Evolutionary conservation across 2,797 vertebrate genomes (phyloP).

Genomic region (Allobates femoralis): DNA sequence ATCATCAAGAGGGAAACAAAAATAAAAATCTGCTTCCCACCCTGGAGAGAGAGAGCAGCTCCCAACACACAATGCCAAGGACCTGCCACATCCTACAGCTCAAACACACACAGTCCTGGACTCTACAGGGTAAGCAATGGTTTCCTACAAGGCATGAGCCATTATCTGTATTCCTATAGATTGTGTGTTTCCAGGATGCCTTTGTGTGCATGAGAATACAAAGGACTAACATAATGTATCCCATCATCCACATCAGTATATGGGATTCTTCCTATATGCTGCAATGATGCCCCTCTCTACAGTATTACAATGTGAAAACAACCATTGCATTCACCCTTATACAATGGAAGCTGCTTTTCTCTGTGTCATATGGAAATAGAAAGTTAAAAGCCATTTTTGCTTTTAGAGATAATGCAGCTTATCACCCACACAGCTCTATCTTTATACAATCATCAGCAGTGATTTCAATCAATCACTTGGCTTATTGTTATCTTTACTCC

Average conservation of each 20-base stretch:
- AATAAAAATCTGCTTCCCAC: constrained; percentile 32
- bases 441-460: constrained; percentile 55
- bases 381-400: constrained; percentile 61
- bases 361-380: constrained; percentile 59
- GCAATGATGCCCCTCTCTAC: background rate
- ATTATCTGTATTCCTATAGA: constrained; percentile 23
- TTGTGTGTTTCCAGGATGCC: constrained; percentile 29
- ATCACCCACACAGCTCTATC: constrained; percentile 58
- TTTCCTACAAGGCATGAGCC: constrained; percentile 47
- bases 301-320: constrained; percentile 40
- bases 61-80: constrained; percentile 72
- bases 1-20: constrained; percentile 73
- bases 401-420: constrained; percentile 60
- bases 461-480: constrained; percentile 58
- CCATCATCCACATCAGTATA: background rate
- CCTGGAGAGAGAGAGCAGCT: constrained; percentile 71
- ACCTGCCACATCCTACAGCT: constrained; percentile 76
- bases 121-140: constrained; percentile 86
- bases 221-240: background rate
- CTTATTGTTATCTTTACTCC: constrained; percentile 58
- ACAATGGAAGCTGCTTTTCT: constrained; percentile 42
- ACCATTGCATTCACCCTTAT: constrained; percentile 25
- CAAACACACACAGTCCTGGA: constrained; percentile 74
- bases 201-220: background rate
- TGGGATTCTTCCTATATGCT: background rate